Conservation (phyloP, 2,888 invertebrate species). For the Tenthredo distinguenda region DNA sequence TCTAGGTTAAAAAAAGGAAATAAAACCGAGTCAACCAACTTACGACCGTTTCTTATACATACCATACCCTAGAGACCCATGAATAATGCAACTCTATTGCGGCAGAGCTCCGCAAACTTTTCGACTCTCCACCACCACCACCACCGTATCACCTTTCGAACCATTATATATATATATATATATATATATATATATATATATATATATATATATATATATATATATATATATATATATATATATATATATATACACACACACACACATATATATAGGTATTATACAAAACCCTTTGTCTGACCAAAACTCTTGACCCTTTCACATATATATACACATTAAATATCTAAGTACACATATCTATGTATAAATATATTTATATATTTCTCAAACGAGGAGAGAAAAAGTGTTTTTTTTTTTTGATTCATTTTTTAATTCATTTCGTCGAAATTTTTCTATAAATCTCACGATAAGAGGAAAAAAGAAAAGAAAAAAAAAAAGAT, state of each 20-base stretch:
- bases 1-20: constrained; percentile 47
- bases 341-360: not conserved
- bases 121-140: not conserved
- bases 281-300: constrained; percentile 17
- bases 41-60: constrained; percentile 26
- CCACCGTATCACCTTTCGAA: not conserved
- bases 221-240: too few relatives aligned
- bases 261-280: not conserved
- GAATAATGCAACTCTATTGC: constrained; percentile 71
- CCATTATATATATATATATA: not conserved
- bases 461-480: not conserved
- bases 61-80: constrained; percentile 63
- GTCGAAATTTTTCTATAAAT: too few relatives aligned
- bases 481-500: not conserved
- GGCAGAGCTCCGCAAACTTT: constrained; percentile 53
- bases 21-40: constrained; percentile 46
- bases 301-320: not conserved
- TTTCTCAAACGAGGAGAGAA: not conserved
- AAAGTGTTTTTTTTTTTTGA: too few relatives aligned
- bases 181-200: not conserved
- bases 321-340: too few relatives aligned
- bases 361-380: not conserved
- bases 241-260: too few relatives aligned
- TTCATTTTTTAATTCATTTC: too few relatives aligned
- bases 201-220: too few relatives aligned